Evolutionary conservation across 2,113 vertebrate species (phyloP).

Genomic region (Ptyas mucosa): DNA sequence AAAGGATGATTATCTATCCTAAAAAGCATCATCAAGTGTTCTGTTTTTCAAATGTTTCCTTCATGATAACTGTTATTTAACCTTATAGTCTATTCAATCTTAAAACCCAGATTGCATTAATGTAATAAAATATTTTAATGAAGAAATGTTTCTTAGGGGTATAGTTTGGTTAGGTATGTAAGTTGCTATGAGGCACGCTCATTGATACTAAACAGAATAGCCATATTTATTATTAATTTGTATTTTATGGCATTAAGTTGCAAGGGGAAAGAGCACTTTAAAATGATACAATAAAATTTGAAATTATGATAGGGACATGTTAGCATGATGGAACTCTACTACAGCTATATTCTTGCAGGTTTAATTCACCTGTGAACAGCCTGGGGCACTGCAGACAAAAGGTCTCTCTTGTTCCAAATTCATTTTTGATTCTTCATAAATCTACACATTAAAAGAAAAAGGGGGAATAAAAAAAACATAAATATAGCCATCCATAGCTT

Average conservation of each 20-base stretch:
- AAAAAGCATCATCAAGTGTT: neutral
- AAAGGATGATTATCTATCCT: neutral
- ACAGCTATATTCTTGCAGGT: constrained; percentile 57
- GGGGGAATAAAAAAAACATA: constrained; percentile 65
- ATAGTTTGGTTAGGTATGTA: neutral
- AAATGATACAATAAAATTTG: neutral
- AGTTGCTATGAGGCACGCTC: constrained; percentile 6
- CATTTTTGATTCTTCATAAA: constrained; percentile 98
- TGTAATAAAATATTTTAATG: neutral
- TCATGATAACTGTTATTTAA: neutral
- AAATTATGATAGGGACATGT: constrained; percentile 22
- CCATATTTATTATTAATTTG: neutral
- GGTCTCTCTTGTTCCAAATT: constrained; percentile 99
- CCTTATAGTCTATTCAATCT: neutral
- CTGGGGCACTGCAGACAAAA: constrained; percentile 93
- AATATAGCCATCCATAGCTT: constrained; percentile 58
- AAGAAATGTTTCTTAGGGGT: neutral
- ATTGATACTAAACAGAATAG: neutral
- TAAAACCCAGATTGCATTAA: neutral
- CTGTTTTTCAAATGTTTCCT: neutral
- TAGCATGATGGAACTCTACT: constrained; percentile 42
- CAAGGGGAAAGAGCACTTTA: neutral
- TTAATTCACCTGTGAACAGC: constrained; percentile 96
- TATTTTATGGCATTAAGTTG: constrained; percentile 19
- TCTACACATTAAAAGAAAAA: constrained; percentile 73